These are phyloP conservation scores for Pagetopsis macropterus DNA, from an alignment of 2,797 vertebrate genomes.

Conservation along the genomic window DNA sequence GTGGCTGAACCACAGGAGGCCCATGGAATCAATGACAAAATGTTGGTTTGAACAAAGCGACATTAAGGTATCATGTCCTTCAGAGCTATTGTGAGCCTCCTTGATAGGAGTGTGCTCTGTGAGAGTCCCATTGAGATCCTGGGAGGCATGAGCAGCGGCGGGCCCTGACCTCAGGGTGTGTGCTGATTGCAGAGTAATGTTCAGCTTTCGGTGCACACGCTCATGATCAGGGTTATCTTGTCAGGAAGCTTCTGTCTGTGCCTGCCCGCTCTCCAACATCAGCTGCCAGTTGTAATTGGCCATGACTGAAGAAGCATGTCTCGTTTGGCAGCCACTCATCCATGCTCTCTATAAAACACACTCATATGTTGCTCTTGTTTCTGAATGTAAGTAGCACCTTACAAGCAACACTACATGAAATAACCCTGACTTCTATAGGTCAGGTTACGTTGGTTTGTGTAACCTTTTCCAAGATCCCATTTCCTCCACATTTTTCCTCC, in stretches of 20 bases:
- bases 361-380: constrained; percentile 26
- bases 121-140: constrained; percentile 18
- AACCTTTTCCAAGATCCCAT: constrained; percentile 55
- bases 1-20: constrained; percentile 5
- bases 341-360: constrained; percentile 12
- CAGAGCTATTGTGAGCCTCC: constrained; percentile 13
- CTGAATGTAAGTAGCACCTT: constrained; percentile 33
- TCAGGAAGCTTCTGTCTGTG: constrained; percentile 41
- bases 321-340: constrained; percentile 43
- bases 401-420: constrained; percentile 37
- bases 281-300: constrained; percentile 53
- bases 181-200: constrained; percentile 49
- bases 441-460: constrained; percentile 42
- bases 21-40: constrained; percentile 20
- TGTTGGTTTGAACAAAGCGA: constrained; percentile 22
- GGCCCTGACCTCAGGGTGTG: constrained; percentile 43
- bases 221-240: constrained; percentile 37
- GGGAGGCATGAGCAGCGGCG: constrained; percentile 16
- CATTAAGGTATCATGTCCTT: constrained; percentile 37
- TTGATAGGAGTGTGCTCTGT: constrained; percentile 10
- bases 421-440: constrained; percentile 38
- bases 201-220: constrained; percentile 16
- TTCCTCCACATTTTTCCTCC: constrained; percentile 67
- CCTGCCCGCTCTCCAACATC: constrained; percentile 45
- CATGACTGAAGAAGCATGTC: constrained; percentile 48